Percentiles rank a stretch among this genome's conserved stretches.
Conservation (phyloP, 2,113 vertebrate genomes). For the Seriola quinqueradiata region DNA sequence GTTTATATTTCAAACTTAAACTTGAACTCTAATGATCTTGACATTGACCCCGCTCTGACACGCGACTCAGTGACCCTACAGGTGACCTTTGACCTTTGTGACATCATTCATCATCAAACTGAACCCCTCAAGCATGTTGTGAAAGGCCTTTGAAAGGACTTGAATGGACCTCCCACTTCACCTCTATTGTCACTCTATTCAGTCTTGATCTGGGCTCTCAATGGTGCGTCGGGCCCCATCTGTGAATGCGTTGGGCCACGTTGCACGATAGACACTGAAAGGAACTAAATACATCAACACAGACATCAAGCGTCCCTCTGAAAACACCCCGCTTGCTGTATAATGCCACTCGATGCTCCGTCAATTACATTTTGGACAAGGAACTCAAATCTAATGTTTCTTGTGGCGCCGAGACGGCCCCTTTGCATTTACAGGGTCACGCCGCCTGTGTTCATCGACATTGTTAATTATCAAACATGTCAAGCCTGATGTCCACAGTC, state of each 20-base stretch:
- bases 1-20: constrained; percentile 2
- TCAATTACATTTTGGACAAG: constrained; percentile 44
- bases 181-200: constrained; percentile 67
- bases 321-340: constrained; percentile 37
- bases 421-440: constrained; percentile 26
- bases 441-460: constrained; percentile 23
- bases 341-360: constrained; percentile 52
- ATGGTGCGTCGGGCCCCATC: constrained; percentile 61
- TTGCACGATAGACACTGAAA: constrained; percentile 61
- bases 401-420: constrained; percentile 46
- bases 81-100: constrained; percentile 54
- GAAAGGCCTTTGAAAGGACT: constrained; percentile 59
- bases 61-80: constrained; percentile 21
- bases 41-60: constrained; percentile 59
- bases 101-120: constrained; percentile 57
- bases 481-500: constrained; percentile 31
- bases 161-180: constrained; percentile 75
- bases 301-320: constrained; percentile 54
- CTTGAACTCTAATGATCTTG: constrained; percentile 29
- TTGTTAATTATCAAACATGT: constrained; percentile 13
- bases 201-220: constrained; percentile 42
- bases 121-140: constrained; percentile 30
- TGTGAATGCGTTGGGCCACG: constrained; percentile 59
- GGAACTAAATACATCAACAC: constrained; percentile 65
- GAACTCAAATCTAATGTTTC: constrained; percentile 49